Evolutionary conservation across 64 coral and sea anemone species (phyloP).

Genomic region (Pachyseris speciosa): DNA sequence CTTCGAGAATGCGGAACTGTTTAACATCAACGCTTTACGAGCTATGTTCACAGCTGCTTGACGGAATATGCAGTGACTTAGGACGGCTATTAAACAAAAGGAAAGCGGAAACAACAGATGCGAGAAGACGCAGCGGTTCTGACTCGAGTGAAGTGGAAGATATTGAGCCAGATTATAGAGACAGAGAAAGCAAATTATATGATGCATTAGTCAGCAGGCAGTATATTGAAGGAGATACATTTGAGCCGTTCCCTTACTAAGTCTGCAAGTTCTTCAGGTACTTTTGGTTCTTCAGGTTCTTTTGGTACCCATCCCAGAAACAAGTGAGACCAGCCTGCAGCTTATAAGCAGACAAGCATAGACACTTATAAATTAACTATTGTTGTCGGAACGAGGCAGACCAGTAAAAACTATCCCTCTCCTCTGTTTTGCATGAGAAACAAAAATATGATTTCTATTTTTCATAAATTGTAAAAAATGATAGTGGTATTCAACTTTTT

Average conservation of each 20-base stretch:
- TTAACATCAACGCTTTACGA: background rate
- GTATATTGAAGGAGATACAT: background rate
- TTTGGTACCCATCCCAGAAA: too few species aligned
- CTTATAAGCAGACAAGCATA: too few species aligned
- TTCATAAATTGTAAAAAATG: too few species aligned
- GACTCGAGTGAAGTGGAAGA: slow-evolving; percentile 21
- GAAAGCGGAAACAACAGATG: background rate
- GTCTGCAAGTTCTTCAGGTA: background rate
- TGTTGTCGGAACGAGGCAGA: too few species aligned
- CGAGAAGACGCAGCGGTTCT: background rate
- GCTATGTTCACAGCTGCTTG: background rate
- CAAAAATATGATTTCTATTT: too few species aligned
- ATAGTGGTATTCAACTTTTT: too few species aligned
- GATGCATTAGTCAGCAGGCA: background rate
- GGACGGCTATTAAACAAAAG: background rate
- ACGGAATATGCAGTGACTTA: background rate
- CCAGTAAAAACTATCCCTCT: too few species aligned
- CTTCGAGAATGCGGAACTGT: background rate
- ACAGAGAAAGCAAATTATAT: slow-evolving; percentile 33
- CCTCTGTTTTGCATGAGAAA: too few species aligned
- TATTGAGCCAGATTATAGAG: slow-evolving; percentile 51
- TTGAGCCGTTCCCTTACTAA: slow-evolving; percentile 15
- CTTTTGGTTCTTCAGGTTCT: too few species aligned
- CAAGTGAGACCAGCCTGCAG: too few species aligned
- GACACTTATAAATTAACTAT: too few species aligned